Percentiles rank a stretch among this genome's conserved stretches.
phyloP scores from a whole-genome alignment of 2,797 vertebrate species.

The Schizopygopsis pylzovi region DNA sequence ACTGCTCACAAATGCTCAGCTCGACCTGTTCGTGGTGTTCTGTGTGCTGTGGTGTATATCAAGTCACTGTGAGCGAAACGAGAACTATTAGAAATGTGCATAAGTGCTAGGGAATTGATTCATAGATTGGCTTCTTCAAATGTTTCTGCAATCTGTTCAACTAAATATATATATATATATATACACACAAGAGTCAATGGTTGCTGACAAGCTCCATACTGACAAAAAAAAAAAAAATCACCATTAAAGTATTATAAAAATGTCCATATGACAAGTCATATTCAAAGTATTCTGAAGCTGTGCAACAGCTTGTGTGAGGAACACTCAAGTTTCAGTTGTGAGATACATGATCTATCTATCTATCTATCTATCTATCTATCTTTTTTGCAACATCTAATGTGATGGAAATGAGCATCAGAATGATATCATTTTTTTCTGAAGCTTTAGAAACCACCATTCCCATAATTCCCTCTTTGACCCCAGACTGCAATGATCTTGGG shows the following conservation, averaged over 20 bases:
- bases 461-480: background rate
- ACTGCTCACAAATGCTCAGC: background rate
- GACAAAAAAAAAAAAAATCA: background rate
- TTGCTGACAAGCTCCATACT: background rate
- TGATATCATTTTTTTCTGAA: background rate
- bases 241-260: background rate
- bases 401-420: background rate
- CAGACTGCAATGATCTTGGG: background rate
- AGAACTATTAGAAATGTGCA: background rate
- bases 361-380: too few relatives aligned
- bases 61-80: background rate
- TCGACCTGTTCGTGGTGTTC: background rate
- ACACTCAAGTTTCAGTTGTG: background rate
- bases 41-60: background rate
- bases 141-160: background rate
- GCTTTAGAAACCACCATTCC: slow-evolving; percentile 10
- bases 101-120: background rate
- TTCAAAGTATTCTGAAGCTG: background rate
- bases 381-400: background rate
- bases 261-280: background rate
- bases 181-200: background rate
- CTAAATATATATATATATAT: too few relatives aligned
- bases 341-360: background rate
- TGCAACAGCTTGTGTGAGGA: background rate
- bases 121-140: background rate